phyloP scores from a whole-genome alignment of 2,113 vertebrate species.

The Poeciliopsis retropinna region DNA sequence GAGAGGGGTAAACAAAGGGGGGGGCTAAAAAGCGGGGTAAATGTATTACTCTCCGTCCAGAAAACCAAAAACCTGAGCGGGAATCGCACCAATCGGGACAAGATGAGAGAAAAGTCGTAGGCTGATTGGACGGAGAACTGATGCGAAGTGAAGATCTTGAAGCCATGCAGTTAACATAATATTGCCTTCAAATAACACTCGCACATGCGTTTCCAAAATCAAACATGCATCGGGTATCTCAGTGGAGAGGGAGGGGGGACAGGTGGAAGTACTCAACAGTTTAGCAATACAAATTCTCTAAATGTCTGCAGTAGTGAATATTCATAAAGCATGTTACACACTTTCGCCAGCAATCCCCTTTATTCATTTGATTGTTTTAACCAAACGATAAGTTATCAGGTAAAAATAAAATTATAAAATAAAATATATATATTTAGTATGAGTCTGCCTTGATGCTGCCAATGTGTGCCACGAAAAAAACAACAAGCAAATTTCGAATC shows the following conservation, averaged over 20 bases:
- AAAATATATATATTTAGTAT: conserved; percentile 65
- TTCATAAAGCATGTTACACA: conserved; percentile 64
- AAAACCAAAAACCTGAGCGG: conserved; percentile 67
- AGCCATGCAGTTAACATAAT: conserved; percentile 80
- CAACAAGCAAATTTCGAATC: conserved; percentile 61
- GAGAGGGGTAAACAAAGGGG: conserved; percentile 14
- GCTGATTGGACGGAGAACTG: conserved; percentile 49
- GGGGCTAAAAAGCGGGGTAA: conserved; percentile 31
- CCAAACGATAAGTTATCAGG: conserved; percentile 64
- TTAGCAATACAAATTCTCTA: conserved; percentile 66
- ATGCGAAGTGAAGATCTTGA: conserved; percentile 58
- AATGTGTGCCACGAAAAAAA: conserved; percentile 45
- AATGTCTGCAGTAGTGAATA: conserved; percentile 53
- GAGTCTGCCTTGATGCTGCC: conserved; percentile 53
- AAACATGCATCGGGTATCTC: conserved; percentile 75
- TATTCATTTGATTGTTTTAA: conserved; percentile 58
- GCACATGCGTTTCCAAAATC: conserved; percentile 78
- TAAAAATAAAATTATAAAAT: conserved; percentile 68
- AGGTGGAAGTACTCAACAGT: conserved; percentile 62
- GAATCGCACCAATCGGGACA: conserved; percentile 31
- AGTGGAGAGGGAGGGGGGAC: conserved; percentile 23
- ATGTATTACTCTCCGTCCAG: conserved; percentile 41
- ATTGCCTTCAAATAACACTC: conserved; percentile 75
- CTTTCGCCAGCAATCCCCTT: conserved; percentile 54
- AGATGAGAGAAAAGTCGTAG: conserved; percentile 36